These are phyloP conservation scores for Fistularia tabacaria DNA, from an alignment of 2,797 vertebrate species.

Conservation along the genomic window DNA sequence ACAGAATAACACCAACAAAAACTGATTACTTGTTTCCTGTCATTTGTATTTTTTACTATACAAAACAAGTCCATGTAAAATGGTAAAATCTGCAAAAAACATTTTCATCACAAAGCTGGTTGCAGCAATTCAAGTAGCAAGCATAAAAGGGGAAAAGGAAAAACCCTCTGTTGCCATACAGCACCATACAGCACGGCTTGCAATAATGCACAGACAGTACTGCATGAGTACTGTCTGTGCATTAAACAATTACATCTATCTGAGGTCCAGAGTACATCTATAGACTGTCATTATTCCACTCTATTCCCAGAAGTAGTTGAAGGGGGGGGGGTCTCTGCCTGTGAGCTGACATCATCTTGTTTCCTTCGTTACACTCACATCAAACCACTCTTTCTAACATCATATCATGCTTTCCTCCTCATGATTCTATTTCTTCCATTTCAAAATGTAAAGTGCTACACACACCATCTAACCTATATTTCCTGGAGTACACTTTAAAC, in stretches of 20 bases:
- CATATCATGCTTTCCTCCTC: neutral
- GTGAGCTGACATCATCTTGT: constrained; percentile 11
- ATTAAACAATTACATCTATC: constrained; percentile 50
- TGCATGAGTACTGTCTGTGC: constrained; percentile 6
- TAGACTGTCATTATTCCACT: constrained; percentile 48
- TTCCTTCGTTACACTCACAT: neutral
- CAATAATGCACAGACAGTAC: constrained; percentile 5
- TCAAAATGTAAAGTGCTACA: too few species aligned
- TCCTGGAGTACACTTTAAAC: too few species aligned
- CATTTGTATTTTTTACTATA: too few species aligned
- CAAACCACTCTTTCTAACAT: neutral
- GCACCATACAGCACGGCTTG: too few species aligned
- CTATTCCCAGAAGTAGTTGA: constrained; percentile 7
- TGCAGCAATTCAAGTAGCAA: neutral
- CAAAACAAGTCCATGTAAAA: too few species aligned
- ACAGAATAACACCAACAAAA: too few species aligned
- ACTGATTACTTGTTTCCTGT: too few species aligned
- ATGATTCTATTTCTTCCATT: too few species aligned
- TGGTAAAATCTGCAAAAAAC: too few species aligned
- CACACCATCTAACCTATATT: too few species aligned
- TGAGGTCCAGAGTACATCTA: constrained; percentile 33
- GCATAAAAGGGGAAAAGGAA: neutral
- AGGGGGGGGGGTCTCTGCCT: constrained; percentile 34
- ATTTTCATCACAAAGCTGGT: neutral
- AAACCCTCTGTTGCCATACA: constrained; percentile 2